phyloP scores from a whole-genome alignment of 1,140 invertebrate species.

The Pogonus chalceus region DNA sequence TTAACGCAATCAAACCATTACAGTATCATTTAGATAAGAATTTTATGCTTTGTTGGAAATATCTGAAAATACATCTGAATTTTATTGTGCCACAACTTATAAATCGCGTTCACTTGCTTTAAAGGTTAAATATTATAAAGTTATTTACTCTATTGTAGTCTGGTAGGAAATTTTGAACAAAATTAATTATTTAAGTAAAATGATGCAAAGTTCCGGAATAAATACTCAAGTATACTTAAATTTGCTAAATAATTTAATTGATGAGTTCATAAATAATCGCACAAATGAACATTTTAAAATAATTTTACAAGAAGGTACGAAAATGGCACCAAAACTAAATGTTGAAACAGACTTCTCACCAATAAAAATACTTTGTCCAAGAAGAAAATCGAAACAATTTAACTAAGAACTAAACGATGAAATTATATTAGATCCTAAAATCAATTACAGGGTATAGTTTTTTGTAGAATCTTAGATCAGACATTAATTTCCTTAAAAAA shows the following conservation, averaged over 20 bases:
- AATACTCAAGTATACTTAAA: constrained; percentile 11
- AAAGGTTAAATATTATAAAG: constrained; percentile 13
- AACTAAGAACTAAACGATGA: constrained; percentile 17
- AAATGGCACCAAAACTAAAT: constrained; percentile 15
- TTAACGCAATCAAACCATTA: too few species aligned
- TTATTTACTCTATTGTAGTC: constrained; percentile 14
- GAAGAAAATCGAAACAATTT: constrained; percentile 15
- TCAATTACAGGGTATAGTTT: constrained; percentile 11
- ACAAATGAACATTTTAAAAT: constrained; percentile 17
- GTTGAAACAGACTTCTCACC: constrained; percentile 12
- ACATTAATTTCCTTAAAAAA: constrained; percentile 13
- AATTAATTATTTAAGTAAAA: constrained; percentile 14
- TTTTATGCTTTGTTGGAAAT: too few species aligned
- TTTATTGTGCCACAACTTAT: constrained; percentile 6
- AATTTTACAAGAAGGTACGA: constrained; percentile 14
- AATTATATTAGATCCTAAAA: constrained; percentile 15
- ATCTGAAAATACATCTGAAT: too few species aligned
- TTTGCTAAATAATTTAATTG: constrained; percentile 13
- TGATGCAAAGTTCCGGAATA: constrained; percentile 12
- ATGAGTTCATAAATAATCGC: constrained; percentile 15
- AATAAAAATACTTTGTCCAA: constrained; percentile 16
- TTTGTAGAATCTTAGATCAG: constrained; percentile 12
- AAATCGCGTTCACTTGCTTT: constrained; percentile 2
- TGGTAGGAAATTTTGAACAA: constrained; percentile 13
- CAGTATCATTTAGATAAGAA: too few species aligned